phyloP scores from a whole-genome alignment of 2,888 invertebrate species.

The Caenorhabditis macrosperma region DNA sequence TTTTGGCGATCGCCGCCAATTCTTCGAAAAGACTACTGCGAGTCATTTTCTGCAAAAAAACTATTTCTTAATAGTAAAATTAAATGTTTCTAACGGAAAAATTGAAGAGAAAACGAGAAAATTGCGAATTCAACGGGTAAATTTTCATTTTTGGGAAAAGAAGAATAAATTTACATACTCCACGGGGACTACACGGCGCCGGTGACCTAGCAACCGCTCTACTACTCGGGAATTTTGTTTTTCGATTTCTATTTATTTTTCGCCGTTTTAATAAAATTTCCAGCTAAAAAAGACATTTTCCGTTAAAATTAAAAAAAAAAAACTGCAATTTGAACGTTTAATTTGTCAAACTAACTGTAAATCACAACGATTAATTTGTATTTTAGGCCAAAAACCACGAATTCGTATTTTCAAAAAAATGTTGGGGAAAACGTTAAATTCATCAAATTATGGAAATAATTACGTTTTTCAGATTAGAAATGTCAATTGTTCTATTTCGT shows the following conservation, averaged over 20 bases:
- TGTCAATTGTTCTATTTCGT: too few relatives aligned
- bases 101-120: not conserved
- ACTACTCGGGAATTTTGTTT: not conserved
- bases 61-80: not conserved
- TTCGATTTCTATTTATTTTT: not conserved
- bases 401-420: too few relatives aligned
- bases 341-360: too few relatives aligned
- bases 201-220: not conserved
- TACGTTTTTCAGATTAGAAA: too few relatives aligned
- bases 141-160: not conserved
- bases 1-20: slow-evolving; percentile 63
- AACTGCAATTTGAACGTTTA: not conserved
- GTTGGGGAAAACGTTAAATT: too few relatives aligned
- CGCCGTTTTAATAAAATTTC: not conserved
- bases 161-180: not conserved
- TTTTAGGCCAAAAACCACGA: not conserved
- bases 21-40: slow-evolving; percentile 66
- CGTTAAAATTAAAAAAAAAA: not conserved
- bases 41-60: slow-evolving; percentile 44
- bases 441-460: too few relatives aligned
- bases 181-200: not conserved
- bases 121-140: not conserved
- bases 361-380: too few relatives aligned
- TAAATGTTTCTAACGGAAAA: slow-evolving; percentile 7
- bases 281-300: not conserved